Conservation (phyloP, 2,797 vertebrate species). For the Lutjanus campechanus region DNA sequence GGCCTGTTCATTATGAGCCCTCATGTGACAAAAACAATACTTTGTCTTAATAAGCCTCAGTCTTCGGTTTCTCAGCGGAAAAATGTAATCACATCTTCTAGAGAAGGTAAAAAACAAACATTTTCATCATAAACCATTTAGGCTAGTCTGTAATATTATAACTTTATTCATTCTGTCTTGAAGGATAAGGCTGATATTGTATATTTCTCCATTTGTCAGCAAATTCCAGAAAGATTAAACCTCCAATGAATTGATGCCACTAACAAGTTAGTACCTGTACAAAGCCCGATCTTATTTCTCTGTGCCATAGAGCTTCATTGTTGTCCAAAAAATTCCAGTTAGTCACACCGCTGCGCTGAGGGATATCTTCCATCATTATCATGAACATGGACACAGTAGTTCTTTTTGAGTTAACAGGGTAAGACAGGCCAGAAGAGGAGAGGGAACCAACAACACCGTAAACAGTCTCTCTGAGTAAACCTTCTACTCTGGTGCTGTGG, state of each 20-base stretch:
- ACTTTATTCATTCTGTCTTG: neutral
- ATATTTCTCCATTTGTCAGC: neutral
- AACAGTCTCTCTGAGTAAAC: too few species aligned
- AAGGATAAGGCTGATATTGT: neutral
- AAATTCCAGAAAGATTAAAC: neutral
- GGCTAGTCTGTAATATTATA: neutral
- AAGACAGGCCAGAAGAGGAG: neutral
- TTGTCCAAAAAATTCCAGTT: neutral
- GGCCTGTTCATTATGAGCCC: neutral
- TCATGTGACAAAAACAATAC: neutral
- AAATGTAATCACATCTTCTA: neutral
- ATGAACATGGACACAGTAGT: neutral
- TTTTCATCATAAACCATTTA: constrained; percentile 10
- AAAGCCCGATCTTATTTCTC: neutral
- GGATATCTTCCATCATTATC: too few species aligned
- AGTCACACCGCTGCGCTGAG: neutral
- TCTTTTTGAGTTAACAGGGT: neutral
- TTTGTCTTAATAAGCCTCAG: neutral
- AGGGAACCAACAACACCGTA: neutral
- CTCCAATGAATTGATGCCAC: neutral
- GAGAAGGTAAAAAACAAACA: neutral
- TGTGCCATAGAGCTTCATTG: neutral
- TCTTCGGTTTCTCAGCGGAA: neutral
- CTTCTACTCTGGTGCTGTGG: too few species aligned
- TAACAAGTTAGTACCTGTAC: neutral